These are phyloP conservation scores for Furcifer pardalis DNA, from an alignment of 2,797 vertebrate species.

Conservation along the genomic window DNA sequence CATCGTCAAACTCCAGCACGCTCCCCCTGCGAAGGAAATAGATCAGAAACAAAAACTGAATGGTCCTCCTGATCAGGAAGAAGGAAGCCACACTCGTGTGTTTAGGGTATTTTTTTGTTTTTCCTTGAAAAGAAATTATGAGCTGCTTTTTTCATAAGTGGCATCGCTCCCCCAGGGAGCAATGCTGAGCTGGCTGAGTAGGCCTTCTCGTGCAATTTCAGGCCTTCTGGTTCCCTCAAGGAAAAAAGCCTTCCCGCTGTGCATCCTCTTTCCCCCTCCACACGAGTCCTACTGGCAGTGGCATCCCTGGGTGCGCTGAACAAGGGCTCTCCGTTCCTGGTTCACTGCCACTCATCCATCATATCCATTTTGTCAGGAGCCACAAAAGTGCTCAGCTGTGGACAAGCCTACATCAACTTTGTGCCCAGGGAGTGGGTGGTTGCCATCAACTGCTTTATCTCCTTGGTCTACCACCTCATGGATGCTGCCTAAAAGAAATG, in stretches of 20 bases:
- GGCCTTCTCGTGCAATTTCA: conserved; percentile 16
- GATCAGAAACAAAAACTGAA: not conserved
- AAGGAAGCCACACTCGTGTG: not conserved
- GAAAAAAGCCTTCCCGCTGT: not conserved
- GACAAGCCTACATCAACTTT: not conserved
- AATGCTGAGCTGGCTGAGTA: conserved; percentile 4
- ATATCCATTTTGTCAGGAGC: not conserved
- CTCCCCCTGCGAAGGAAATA: not conserved
- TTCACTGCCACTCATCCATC: conserved; percentile 12
- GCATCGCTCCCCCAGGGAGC: not conserved
- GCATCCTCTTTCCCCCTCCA: conserved; percentile 1
- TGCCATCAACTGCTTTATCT: not conserved
- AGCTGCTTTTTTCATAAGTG: conserved; percentile 9
- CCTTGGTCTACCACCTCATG: too few relatives aligned
- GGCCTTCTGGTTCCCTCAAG: not conserved
- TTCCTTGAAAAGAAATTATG: conserved; percentile 6
- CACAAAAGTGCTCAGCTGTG: not conserved
- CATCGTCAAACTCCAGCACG: not conserved
- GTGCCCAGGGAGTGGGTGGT: not conserved
- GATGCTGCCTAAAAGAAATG: too few relatives aligned
- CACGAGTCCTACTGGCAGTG: not conserved
- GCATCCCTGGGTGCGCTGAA: not conserved
- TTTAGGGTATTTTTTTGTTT: conserved; percentile 6
- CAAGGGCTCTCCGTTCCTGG: not conserved
- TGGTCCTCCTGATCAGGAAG: conserved; percentile 2